Evolutionary conservation across 2,888 invertebrate genomes (phyloP).

Genomic region (Thysanoteuthis rhombus): DNA sequence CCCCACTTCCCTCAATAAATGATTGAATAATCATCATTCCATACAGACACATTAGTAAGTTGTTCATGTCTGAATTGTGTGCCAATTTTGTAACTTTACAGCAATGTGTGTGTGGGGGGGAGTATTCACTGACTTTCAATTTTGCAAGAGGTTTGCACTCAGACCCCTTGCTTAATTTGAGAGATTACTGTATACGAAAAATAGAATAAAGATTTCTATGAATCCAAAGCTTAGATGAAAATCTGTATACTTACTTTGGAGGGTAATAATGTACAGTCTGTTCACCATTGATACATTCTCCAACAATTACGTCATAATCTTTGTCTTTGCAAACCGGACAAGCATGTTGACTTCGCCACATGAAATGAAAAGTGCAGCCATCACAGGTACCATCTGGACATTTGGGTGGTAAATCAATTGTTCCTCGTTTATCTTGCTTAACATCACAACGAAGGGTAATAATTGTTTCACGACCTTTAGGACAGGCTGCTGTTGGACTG

Average conservation of each 20-base stretch:
- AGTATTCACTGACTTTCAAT: too few species aligned
- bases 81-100: too few species aligned
- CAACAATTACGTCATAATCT: conserved; percentile 67
- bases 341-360: conserved; percentile 70
- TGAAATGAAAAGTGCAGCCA: conserved; percentile 73
- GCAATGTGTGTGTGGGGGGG: too few species aligned
- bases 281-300: conserved; percentile 71
- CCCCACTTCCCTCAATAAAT: too few species aligned
- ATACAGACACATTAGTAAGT: too few species aligned
- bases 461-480: conserved; percentile 71
- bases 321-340: conserved; percentile 72
- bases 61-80: too few species aligned
- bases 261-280: conserved; percentile 71
- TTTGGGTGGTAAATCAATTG: conserved; percentile 68
- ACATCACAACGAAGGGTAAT: conserved; percentile 72
- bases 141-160: too few species aligned
- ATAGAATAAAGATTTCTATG: too few species aligned
- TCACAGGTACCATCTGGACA: conserved; percentile 74
- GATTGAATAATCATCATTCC: too few species aligned
- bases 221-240: background rate
- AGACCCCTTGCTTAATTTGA: too few species aligned
- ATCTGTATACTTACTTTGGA: conserved; percentile 53
- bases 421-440: conserved; percentile 52
- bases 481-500: conserved; percentile 70
- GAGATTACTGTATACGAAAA: background rate